Evolutionary conservation across 1,140 invertebrate species (phyloP), one percentile per base, ranked within the genome.

Genomic region (Bombus superbus): DNA sequence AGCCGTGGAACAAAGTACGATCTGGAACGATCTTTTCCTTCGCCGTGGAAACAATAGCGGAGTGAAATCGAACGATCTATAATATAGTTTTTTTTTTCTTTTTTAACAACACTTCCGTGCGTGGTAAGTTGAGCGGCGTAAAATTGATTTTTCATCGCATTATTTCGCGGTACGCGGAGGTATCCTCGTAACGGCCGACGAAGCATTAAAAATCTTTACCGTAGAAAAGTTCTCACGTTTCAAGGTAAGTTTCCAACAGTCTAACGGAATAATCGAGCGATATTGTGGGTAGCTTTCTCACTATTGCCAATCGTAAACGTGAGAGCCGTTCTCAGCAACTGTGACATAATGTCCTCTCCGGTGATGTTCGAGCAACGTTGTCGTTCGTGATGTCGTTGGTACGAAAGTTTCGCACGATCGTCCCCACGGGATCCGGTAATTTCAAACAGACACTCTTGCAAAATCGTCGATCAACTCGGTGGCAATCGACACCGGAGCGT

Each of bases 261-360:
- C 47, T 74, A 35, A 68, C 22, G 73, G 62, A 74, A 87, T 90
- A 90, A 90, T 87, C 59, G 42, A 62, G 80, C 69, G 44, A 87
- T 77, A 87, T 64, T 59, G 62, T 47, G 13, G 42, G 38, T 35
- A 62, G 72, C 22, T 76, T 69, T 57, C 42, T 84, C 77, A 47
- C 42, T 53, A 68, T 82, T 59, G 75, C 47, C 74, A 89, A 87
- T 85, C 75, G 69, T 88, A 90, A 83, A 90, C 68, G 76, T 69
- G 40, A 75, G 80, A 83, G 83, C 81, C 68, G 64, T 90, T 90
- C 78, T 86, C 83, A 59, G 81, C 86, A 90, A 90, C 83, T 90
- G 89, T 86, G 88, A 90, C 83, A 72, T 77, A 88, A 88, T 86
- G 73, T 57, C 62, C 44, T 57, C 42, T 32, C 44, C 64, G 44